Percentiles rank a stretch among this genome's conserved stretches.
Evolutionary conservation across 2,113 vertebrate genomes (phyloP).

Genomic region (Sialia sialis): DNA sequence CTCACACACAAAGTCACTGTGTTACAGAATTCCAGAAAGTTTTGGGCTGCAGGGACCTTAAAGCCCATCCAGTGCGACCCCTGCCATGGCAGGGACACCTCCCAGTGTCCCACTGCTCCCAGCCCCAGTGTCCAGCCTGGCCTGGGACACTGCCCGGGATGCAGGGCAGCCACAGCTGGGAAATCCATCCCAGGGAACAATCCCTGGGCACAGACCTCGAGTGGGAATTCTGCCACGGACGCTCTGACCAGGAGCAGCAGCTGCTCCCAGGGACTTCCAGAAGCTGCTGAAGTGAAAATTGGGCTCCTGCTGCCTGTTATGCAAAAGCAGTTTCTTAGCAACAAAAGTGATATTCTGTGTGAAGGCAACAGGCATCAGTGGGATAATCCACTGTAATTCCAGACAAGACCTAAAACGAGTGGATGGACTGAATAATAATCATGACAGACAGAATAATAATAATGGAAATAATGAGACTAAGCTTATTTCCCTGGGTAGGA

Average conservation of each 20-base stretch:
- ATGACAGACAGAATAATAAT: background rate
- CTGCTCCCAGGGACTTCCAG: background rate
- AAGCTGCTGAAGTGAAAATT: background rate
- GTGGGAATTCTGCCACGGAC: background rate
- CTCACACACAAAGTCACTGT: background rate
- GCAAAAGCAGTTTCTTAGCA: slow-evolving; percentile 61
- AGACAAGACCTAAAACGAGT: background rate
- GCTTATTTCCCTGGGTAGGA: background rate
- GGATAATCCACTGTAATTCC: slow-evolving; percentile 51
- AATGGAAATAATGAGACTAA: background rate
- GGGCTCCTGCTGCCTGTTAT: background rate
- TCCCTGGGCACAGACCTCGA: fast-evolving
- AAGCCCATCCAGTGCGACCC: fast-evolving
- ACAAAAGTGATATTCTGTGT: slow-evolving; percentile 8
- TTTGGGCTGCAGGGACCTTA: background rate
- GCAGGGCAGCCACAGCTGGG: background rate
- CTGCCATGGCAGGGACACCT: background rate
- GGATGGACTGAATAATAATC: background rate
- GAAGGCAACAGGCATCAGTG: background rate
- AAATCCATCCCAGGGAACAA: background rate
- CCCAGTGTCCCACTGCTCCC: background rate
- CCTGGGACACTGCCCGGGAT: background rate
- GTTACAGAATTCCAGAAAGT: background rate
- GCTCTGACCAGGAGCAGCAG: background rate
- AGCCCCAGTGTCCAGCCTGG: background rate